Evolutionary conservation across 2,113 vertebrate species (phyloP).

Genomic region (Chauna torquata): DNA sequence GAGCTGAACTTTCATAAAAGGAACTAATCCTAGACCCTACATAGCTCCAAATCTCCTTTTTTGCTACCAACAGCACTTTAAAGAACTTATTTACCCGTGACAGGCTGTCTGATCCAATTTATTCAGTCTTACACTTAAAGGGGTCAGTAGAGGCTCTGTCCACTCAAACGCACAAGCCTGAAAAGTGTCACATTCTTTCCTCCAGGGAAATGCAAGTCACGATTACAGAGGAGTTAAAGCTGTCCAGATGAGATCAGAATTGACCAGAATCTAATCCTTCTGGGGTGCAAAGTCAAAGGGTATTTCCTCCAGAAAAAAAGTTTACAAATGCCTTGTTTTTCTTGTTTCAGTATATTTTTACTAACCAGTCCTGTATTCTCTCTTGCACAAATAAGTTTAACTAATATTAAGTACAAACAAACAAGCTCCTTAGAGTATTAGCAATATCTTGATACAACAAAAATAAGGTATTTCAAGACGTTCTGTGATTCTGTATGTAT

Average conservation of each 20-base stretch:
- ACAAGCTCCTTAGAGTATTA: not conserved
- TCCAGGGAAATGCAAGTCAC: conserved; percentile 8
- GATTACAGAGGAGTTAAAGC: not conserved
- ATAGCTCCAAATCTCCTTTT: not conserved
- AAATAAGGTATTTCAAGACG: not conserved
- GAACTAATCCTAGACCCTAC: conserved; percentile 10
- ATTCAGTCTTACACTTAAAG: conserved; percentile 18
- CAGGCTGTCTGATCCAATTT: conserved; percentile 64
- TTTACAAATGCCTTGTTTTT: not conserved
- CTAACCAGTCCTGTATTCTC: not conserved
- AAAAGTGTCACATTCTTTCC: conserved; percentile 20
- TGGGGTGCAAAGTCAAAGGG: not conserved
- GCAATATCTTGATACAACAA: not conserved
- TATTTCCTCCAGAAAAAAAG: not conserved
- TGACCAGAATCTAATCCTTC: not conserved
- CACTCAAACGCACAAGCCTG: not conserved
- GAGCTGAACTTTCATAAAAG: not conserved
- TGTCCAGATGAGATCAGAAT: conserved; percentile 1
- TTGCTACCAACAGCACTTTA: conserved; percentile 38
- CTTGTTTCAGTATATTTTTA: not conserved
- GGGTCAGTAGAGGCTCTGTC: conserved; percentile 48
- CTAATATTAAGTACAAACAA: not conserved
- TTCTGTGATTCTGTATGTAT: not conserved
- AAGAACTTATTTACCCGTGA: conserved; percentile 29
- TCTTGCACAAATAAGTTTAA: not conserved